Evolutionary conservation across 2,888 invertebrate species (phyloP).

Genomic region (Andricus curvator): DNA sequence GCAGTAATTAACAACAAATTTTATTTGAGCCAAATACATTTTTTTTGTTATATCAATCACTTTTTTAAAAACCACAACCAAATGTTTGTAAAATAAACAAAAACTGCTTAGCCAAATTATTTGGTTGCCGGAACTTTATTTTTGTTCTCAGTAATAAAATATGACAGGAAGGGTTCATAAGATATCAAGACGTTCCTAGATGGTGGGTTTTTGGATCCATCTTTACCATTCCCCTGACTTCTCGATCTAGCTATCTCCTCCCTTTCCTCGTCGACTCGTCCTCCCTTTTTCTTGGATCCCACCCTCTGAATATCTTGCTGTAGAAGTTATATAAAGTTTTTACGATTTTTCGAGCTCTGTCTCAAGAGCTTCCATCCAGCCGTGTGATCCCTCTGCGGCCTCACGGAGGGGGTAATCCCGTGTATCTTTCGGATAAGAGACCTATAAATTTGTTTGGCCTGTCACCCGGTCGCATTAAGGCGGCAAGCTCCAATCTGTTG

Average conservation of each 20-base stretch:
- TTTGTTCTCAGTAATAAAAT: not conserved
- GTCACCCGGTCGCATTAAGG: conserved; percentile 67
- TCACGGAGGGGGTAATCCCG: conserved; percentile 70
- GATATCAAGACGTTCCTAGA: not conserved
- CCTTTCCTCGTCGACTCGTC: conserved; percentile 3
- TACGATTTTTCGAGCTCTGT: conserved; percentile 73
- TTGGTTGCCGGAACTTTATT: too few species aligned
- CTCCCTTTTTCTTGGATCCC: conserved; percentile 7
- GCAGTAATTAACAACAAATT: too few species aligned
- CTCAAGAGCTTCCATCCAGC: conserved; percentile 58
- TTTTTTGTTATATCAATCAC: too few species aligned
- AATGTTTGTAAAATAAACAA: too few species aligned
- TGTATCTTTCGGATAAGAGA: conserved; percentile 77
- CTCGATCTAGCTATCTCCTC: conserved; percentile 29
- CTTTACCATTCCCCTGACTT: conserved; percentile 32
- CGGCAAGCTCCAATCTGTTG: conserved; percentile 59
- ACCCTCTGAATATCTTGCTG: conserved; percentile 66
- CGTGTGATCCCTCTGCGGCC: conserved; percentile 57
- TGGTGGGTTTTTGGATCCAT: conserved; percentile 24
- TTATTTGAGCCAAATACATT: too few species aligned
- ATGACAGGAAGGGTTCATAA: not conserved
- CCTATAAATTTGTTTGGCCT: conserved; percentile 77
- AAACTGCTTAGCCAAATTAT: too few species aligned
- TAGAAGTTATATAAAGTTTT: conserved; percentile 76
- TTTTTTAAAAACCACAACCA: too few species aligned